Evolutionary conservation across 2,113 vertebrate species (phyloP).

Genomic region (Casuarius casuarius): DNA sequence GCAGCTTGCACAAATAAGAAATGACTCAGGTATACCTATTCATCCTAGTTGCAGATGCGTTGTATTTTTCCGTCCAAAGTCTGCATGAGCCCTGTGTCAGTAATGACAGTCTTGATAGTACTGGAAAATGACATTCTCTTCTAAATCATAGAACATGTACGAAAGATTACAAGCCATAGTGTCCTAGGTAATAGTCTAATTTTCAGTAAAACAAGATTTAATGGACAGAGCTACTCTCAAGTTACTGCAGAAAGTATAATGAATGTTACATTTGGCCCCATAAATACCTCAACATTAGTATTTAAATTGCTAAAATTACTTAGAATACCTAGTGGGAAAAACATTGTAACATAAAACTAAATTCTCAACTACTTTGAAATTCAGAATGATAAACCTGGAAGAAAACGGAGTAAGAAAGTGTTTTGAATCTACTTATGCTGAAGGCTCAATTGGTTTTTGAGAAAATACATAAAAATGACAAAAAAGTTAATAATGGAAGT

Average conservation of each 20-base stretch:
- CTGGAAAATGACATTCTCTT: background rate
- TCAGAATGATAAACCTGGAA: background rate
- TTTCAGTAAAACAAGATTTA: background rate
- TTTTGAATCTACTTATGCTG: background rate
- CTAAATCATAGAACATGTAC: background rate
- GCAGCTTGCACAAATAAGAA: background rate
- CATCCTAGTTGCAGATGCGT: background rate
- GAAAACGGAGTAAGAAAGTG: background rate
- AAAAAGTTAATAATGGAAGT: background rate
- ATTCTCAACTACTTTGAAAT: slow-evolving; percentile 17
- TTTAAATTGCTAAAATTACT: slow-evolving; percentile 48
- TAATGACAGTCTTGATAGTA: background rate
- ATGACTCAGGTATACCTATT: background rate
- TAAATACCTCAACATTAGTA: slow-evolving; percentile 6
- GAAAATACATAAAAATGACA: background rate
- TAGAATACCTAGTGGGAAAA: slow-evolving; percentile 20
- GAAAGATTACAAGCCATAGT: background rate
- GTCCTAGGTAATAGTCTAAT: background rate
- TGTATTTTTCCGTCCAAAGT: background rate
- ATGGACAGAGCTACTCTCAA: background rate
- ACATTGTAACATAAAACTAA: background rate
- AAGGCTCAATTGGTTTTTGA: background rate
- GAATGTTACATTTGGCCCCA: background rate
- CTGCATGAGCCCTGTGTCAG: background rate
- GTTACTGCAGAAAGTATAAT: background rate